Conservation (phyloP, 1,140 invertebrate species). For the Bursaphelenchus mucronatus region DNA sequence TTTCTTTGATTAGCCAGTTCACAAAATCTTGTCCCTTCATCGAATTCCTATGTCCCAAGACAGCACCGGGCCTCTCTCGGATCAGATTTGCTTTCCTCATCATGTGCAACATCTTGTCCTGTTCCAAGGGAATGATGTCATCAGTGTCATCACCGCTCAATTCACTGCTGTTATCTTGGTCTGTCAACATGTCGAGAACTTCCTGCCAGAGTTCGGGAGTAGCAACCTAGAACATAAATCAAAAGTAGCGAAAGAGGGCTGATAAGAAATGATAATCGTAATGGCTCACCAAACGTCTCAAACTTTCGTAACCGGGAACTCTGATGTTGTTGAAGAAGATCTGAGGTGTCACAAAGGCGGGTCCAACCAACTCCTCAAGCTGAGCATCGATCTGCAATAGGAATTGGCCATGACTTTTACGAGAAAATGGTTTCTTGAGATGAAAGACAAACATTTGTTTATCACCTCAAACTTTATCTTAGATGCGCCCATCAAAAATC, state of each 20-base stretch:
- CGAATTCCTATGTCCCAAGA: slow-evolving; percentile 59
- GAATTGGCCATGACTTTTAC: not conserved
- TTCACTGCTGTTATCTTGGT: not conserved
- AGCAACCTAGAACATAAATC: slow-evolving; percentile 7
- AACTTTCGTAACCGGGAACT: slow-evolving; percentile 20
- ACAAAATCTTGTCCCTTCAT: slow-evolving; percentile 63
- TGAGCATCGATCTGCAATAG: slow-evolving; percentile 16
- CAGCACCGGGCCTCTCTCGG: slow-evolving; percentile 48
- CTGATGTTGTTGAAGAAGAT: slow-evolving; percentile 19
- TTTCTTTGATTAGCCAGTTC: slow-evolving; percentile 61
- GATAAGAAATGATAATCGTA: not conserved
- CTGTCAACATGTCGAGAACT: slow-evolving; percentile 14
- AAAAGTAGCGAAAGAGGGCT: not conserved
- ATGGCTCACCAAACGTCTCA: slow-evolving; percentile 22
- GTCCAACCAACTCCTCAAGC: slow-evolving; percentile 9
- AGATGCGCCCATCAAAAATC: no score
- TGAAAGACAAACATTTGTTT: no score
- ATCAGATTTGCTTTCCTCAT: slow-evolving; percentile 60
- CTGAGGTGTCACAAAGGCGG: slow-evolving; percentile 30
- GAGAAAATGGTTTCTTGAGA: no score
- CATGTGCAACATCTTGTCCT: slow-evolving; percentile 51
- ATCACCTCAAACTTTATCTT: no score
- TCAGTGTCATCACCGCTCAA: slow-evolving; percentile 25
- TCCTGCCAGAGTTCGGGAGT: slow-evolving; percentile 1
- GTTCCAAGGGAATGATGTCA: slow-evolving; percentile 24